These are phyloP conservation scores for Scopus umbretta DNA, from an alignment of 2,113 vertebrate species.

Conservation along the genomic window DNA sequence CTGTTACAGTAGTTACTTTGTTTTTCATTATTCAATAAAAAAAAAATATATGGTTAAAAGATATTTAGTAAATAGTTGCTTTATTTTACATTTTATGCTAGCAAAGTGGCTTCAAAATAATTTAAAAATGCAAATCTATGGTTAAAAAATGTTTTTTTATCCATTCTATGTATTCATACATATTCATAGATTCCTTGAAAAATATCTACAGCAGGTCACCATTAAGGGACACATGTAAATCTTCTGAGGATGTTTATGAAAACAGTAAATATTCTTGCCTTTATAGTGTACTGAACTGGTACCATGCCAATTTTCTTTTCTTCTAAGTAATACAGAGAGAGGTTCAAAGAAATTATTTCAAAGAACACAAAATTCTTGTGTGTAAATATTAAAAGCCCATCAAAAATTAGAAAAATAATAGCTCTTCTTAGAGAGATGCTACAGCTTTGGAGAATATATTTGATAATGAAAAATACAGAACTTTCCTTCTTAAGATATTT, in stretches of 20 bases:
- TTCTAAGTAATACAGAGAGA: background rate
- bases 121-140: background rate
- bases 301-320: background rate
- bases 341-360: slow-evolving; percentile 2
- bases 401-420: background rate
- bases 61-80: background rate
- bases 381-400: background rate
- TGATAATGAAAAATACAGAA: background rate
- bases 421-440: background rate
- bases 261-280: background rate
- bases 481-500: background rate
- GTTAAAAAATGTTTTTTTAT: background rate
- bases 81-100: background rate
- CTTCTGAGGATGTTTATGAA: background rate
- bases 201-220: background rate
- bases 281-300: background rate
- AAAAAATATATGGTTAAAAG: background rate
- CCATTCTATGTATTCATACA: background rate
- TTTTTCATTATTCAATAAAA: background rate
- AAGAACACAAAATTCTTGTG: background rate
- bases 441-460: background rate
- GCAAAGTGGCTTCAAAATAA: background rate
- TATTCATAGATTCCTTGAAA: background rate
- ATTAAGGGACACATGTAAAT: background rate
- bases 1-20: background rate